phyloP scores from a whole-genome alignment of 2,113 vertebrate species.

The Rhinichthys klamathensis region DNA sequence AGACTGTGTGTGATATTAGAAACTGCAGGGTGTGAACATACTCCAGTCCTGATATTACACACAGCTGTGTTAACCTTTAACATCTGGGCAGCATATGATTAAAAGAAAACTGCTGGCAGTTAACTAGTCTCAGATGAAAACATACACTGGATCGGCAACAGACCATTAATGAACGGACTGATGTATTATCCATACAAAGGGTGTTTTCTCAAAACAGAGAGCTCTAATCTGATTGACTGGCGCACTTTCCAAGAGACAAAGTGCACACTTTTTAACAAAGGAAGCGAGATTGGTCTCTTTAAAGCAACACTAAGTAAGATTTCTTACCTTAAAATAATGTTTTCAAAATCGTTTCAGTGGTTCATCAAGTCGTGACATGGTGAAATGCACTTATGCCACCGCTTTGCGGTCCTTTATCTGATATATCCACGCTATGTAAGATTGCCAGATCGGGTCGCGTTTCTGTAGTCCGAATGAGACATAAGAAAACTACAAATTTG shows the following conservation, averaged over 20 bases:
- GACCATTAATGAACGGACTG: neutral
- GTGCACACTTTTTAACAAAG: neutral
- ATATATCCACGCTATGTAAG: too few species aligned
- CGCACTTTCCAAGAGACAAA: neutral
- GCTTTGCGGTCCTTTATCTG: too few species aligned
- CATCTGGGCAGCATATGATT: slow-evolving; percentile 27
- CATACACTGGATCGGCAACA: neutral
- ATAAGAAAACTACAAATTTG: too few species aligned
- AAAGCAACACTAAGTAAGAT: neutral
- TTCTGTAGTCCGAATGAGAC: too few species aligned
- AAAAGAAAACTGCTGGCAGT: neutral
- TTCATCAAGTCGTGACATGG: too few species aligned
- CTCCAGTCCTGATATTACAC: slow-evolving; percentile 16
- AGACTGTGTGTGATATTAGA: neutral
- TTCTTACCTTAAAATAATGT: too few species aligned
- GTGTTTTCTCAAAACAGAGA: neutral
- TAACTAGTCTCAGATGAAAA: slow-evolving; percentile 15
- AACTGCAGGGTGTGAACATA: neutral
- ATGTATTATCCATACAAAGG: neutral
- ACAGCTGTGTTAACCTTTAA: slow-evolving; percentile 19
- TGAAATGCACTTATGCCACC: too few species aligned
- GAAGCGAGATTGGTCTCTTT: neutral
- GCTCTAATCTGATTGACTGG: neutral
- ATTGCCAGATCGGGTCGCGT: too few species aligned
- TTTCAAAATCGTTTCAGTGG: too few species aligned